Evolutionary conservation across 1,140 invertebrate genomes (phyloP).

Genomic region (Drusus annulatus): DNA sequence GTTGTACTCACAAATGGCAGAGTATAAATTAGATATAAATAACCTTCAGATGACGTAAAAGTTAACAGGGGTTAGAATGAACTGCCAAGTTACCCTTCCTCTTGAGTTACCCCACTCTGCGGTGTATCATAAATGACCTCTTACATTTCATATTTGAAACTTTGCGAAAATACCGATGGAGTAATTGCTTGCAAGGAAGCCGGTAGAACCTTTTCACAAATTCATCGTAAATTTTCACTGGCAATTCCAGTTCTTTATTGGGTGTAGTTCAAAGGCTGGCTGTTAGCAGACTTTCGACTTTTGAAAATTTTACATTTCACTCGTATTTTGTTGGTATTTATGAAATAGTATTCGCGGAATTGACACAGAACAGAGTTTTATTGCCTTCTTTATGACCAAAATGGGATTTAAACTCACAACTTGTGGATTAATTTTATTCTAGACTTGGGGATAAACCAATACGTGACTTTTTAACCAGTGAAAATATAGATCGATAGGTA

Average conservation of each 20-base stretch:
- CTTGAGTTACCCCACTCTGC: neutral
- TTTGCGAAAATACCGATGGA: constrained; percentile 5
- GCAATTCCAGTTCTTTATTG: constrained; percentile 17
- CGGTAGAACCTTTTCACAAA: constrained; percentile 10
- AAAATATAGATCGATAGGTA: too few relatives aligned
- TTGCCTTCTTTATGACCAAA: too few relatives aligned
- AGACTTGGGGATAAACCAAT: too few relatives aligned
- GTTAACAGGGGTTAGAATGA: neutral
- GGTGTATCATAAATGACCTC: constrained; percentile 15
- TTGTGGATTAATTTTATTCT: neutral
- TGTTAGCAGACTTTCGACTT: neutral
- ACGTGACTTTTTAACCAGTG: too few relatives aligned
- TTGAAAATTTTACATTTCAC: neutral
- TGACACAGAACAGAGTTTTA: constrained; percentile 1
- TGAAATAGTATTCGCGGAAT: neutral
- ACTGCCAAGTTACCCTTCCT: neutral
- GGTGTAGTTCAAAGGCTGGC: neutral
- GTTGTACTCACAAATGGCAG: too few relatives aligned
- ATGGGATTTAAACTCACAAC: too few relatives aligned
- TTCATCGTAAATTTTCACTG: constrained; percentile 2
- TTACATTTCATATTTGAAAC: constrained; percentile 5
- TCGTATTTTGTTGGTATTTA: constrained; percentile 3
- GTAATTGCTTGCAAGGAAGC: neutral
- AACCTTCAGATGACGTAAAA: neutral
- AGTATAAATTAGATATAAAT: too few relatives aligned